Percentiles rank a stretch among this genome's conserved stretches.
phyloP scores from a whole-genome alignment of 2,888 invertebrate genomes.

The Dolichopus griseipennis region DNA sequence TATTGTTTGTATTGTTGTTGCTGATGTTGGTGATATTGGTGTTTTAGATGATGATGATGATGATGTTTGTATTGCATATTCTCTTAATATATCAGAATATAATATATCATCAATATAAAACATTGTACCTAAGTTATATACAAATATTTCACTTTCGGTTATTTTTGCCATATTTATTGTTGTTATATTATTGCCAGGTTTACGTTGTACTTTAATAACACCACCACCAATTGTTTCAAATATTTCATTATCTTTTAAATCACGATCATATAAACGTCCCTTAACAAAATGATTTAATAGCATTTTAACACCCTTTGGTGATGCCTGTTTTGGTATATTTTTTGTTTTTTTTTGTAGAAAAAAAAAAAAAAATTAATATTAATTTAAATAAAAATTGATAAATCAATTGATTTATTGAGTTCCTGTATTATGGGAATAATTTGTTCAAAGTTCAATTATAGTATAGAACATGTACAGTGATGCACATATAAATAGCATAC shows the following conservation, averaged over 20 bases:
- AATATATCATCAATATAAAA: constrained; percentile 53
- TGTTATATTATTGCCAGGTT: constrained; percentile 43
- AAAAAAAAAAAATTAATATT: constrained; percentile 3
- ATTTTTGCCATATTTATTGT: constrained; percentile 51
- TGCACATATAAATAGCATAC: no score
- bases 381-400: neutral
- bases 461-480: no score
- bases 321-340: constrained; percentile 41
- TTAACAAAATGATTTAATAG: constrained; percentile 55
- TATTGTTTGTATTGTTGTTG: constrained; percentile 26
- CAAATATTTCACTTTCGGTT: constrained; percentile 53
- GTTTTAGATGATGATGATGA: constrained; percentile 28
- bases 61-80: constrained; percentile 32
- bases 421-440: neutral
- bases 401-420: neutral
- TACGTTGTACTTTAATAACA: constrained; percentile 46
- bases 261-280: constrained; percentile 52
- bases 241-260: constrained; percentile 48
- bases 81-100: constrained; percentile 43
- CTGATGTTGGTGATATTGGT: constrained; percentile 27
- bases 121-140: constrained; percentile 58
- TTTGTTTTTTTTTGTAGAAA: neutral
- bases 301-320: constrained; percentile 50
- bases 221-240: constrained; percentile 51
- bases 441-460: neutral